phyloP scores from a whole-genome alignment of 2,888 invertebrate genomes.

The Barypeithes pellucidus region DNA sequence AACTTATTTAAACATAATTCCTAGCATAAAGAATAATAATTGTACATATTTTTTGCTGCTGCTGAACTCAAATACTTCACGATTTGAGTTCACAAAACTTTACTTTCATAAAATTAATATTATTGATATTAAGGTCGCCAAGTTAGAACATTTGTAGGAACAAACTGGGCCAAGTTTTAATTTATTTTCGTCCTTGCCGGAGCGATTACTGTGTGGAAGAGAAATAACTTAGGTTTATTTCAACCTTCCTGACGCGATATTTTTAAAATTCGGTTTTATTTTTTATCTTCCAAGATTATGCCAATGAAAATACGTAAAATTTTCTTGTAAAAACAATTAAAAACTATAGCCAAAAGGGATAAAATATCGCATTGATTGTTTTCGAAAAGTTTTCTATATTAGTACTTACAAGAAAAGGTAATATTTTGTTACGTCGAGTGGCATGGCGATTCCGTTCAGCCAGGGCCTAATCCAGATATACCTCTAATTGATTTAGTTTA shows the following conservation, averaged over 20 bases:
- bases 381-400: too few species aligned
- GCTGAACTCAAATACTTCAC: slow-evolving; percentile 24
- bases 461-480: too few species aligned
- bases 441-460: too few species aligned
- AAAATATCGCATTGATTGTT: too few species aligned
- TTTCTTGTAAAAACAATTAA: too few species aligned
- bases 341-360: too few species aligned
- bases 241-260: not conserved
- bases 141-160: slow-evolving; percentile 47
- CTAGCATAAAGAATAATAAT: slow-evolving; percentile 21
- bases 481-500: too few species aligned
- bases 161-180: slow-evolving; percentile 43
- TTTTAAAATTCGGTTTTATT: not conserved
- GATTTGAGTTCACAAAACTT: slow-evolving; percentile 40
- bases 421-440: too few species aligned
- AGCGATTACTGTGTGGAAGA: slow-evolving; percentile 32
- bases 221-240: slow-evolving; percentile 23
- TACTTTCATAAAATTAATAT: slow-evolving; percentile 47
- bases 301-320: too few species aligned
- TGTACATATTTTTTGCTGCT: slow-evolving; percentile 15
- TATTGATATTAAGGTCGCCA: slow-evolving; percentile 51
- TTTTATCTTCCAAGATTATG: too few species aligned
- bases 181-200: slow-evolving; percentile 38
- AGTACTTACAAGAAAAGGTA: too few species aligned
- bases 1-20: slow-evolving; percentile 1